These are phyloP conservation scores for Lindbergichthys nudifrons DNA, from an alignment of 2,797 vertebrate species.

Conservation along the genomic window DNA sequence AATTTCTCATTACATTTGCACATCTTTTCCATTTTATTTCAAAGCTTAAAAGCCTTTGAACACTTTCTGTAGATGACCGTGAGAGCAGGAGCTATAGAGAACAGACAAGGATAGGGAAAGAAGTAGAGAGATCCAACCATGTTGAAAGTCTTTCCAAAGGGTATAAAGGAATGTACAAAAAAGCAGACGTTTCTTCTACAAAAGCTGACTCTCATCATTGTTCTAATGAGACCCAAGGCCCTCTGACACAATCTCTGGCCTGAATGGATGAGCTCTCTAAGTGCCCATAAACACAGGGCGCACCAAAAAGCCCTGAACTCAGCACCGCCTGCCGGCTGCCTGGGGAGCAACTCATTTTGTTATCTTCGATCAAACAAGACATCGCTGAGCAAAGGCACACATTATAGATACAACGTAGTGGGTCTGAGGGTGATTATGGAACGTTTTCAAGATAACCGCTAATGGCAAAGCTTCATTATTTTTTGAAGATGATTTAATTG, in stretches of 20 bases:
- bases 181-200: neutral
- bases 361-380: constrained; percentile 45
- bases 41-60: neutral
- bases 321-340: constrained; percentile 44
- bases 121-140: neutral
- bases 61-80: neutral
- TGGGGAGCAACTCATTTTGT: constrained; percentile 30
- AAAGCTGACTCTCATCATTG: constrained; percentile 33
- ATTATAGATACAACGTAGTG: constrained; percentile 16
- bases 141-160: too few relatives aligned
- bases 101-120: neutral
- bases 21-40: neutral
- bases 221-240: constrained; percentile 22
- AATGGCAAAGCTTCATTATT: neutral
- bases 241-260: constrained; percentile 43
- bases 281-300: constrained; percentile 41
- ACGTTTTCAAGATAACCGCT: constrained; percentile 1
- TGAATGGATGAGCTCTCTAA: constrained; percentile 42
- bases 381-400: constrained; percentile 21
- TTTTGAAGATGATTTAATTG: constrained; percentile 19
- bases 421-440: neutral
- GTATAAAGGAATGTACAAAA: too few relatives aligned
- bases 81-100: neutral
- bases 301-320: constrained; percentile 48
- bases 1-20: neutral